Conservation (phyloP, 2,113 vertebrate species). For the Spheniscus mendiculus region DNA sequence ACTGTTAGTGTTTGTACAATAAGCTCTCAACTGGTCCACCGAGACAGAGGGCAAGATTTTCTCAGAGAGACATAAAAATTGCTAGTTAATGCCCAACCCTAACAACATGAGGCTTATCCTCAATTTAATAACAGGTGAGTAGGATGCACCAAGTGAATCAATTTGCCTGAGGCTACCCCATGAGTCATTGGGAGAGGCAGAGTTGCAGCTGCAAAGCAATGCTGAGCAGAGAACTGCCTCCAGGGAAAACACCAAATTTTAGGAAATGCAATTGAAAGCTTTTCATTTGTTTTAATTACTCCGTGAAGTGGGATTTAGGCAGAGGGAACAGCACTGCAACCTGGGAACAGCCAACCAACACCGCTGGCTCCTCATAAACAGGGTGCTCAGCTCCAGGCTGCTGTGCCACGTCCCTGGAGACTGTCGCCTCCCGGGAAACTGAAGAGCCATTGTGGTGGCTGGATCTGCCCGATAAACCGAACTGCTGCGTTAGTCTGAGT, state of each 20-base stretch:
- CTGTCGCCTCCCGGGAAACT: not conserved
- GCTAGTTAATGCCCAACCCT: not conserved
- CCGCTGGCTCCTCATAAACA: not conserved
- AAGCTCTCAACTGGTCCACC: not conserved
- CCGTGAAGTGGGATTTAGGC: not conserved
- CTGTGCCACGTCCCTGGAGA: not conserved
- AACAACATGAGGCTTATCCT: fast-evolving
- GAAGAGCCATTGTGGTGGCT: not conserved
- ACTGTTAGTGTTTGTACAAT: not conserved
- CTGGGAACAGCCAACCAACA: not conserved
- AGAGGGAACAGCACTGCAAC: not conserved
- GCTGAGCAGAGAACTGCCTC: not conserved
- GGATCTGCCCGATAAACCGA: not conserved
- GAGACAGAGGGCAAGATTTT: not conserved
- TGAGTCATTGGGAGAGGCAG: not conserved
- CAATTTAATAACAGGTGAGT: not conserved
- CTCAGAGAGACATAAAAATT: not conserved
- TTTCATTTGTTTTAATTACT: not conserved
- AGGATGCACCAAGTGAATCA: not conserved
- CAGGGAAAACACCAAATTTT: not conserved
- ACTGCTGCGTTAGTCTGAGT: fast-evolving
- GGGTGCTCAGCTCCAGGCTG: not conserved
- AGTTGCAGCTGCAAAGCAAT: not conserved
- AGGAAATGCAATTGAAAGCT: not conserved
- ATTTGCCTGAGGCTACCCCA: not conserved